These are phyloP conservation scores for Cheilosia grossa DNA, from an alignment of 2,888 invertebrate species.

Conservation along the genomic window DNA sequence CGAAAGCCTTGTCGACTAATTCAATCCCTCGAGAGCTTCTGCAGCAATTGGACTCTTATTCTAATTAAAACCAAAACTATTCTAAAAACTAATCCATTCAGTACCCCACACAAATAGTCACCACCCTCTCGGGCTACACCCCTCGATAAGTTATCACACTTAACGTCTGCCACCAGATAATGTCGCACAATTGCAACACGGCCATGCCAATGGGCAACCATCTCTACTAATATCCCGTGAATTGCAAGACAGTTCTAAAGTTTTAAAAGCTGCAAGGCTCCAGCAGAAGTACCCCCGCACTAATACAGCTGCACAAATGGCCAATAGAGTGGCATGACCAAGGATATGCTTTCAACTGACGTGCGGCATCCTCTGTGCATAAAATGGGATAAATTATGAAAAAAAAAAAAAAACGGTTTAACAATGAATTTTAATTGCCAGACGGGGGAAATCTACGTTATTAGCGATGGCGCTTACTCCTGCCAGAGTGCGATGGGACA, in stretches of 20 bases:
- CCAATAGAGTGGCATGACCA: not conserved
- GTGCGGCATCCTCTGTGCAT: not conserved
- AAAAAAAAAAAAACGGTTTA: not conserved
- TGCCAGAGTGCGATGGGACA: not conserved
- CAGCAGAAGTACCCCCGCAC: not conserved
- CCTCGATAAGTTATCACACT: not conserved
- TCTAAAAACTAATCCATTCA: not conserved
- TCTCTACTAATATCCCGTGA: conserved; percentile 5
- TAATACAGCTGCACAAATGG: not conserved
- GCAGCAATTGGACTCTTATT: too few species aligned
- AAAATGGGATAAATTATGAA: conserved; percentile 24
- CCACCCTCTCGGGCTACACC: not conserved
- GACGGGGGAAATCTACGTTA: conserved; percentile 27
- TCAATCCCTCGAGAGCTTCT: too few species aligned
- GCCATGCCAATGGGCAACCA: conserved; percentile 2
- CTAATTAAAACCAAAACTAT: too few species aligned
- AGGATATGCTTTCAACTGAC: too few species aligned
- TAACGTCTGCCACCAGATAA: not conserved
- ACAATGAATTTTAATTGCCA: conserved; percentile 47
- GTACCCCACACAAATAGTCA: not conserved
- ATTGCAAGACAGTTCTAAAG: conserved; percentile 9
- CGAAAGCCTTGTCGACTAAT: too few species aligned
- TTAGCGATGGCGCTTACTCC: conserved; percentile 13
- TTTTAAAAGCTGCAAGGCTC: not conserved
- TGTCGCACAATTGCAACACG: conserved; percentile 6